Percentiles rank a stretch among this genome's conserved stretches.
Evolutionary conservation across 2,888 invertebrate species (phyloP).

Genomic region (Drosophila stalkeri): DNA sequence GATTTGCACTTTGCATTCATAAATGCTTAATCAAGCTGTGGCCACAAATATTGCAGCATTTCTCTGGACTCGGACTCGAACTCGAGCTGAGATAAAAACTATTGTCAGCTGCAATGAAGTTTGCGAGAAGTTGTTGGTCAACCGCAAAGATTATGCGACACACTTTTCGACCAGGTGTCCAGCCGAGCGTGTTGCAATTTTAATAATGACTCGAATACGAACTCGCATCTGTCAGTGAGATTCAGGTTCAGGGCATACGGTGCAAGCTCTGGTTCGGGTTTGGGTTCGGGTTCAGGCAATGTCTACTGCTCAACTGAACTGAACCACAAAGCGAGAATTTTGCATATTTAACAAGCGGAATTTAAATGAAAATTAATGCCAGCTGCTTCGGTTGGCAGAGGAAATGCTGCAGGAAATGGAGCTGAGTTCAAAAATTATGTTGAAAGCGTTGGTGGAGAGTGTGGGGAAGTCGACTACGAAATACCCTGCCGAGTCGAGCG

Average conservation of each 20-base stretch:
- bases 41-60: slow-evolving; percentile 24
- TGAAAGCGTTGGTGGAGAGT: not conserved
- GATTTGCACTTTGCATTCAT: slow-evolving; percentile 20
- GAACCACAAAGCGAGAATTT: slow-evolving; percentile 44
- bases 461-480: not conserved
- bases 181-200: slow-evolving; percentile 67
- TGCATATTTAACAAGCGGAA: slow-evolving; percentile 62
- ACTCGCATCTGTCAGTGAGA: slow-evolving; percentile 39
- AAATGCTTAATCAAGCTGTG: slow-evolving; percentile 29
- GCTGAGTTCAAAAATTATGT: slow-evolving; percentile 23
- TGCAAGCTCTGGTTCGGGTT: not conserved
- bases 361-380: slow-evolving; percentile 76
- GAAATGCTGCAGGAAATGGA: slow-evolving; percentile 28
- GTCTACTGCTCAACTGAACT: not conserved
- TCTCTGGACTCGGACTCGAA: not conserved
- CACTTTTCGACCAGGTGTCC: slow-evolving; percentile 50
- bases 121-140: slow-evolving; percentile 10
- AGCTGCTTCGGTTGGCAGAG: slow-evolving; percentile 35
- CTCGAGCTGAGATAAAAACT: slow-evolving; percentile 3
- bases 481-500: not conserved
- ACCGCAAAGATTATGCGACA: slow-evolving; percentile 39
- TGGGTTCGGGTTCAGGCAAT: not conserved
- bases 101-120: slow-evolving; percentile 10
- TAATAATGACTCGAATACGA: slow-evolving; percentile 63
- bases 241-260: not conserved